A percentile compares a stretch with the other conserved stretches of the same genome.
These are phyloP conservation scores for Panonychus citri DNA, from an alignment of 1,140 invertebrate species.

Conservation along the genomic window DNA sequence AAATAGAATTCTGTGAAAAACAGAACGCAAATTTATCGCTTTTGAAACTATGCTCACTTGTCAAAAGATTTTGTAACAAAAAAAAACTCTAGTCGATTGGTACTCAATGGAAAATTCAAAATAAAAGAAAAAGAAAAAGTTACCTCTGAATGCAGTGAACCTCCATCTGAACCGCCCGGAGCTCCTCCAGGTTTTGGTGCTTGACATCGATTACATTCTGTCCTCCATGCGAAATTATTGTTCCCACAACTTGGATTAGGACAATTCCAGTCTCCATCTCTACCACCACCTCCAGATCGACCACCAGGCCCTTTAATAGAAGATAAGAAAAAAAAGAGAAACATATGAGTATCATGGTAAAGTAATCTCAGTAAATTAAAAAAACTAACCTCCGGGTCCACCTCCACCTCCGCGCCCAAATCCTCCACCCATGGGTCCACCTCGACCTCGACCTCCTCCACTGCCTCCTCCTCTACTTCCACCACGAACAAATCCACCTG, in stretches of 20 bases:
- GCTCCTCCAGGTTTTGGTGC: slow-evolving; percentile 32
- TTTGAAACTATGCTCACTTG: too few relatives aligned
- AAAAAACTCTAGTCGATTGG: too few relatives aligned
- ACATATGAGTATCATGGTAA: not conserved
- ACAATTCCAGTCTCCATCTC: slow-evolving; percentile 53
- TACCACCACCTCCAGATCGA: too few relatives aligned
- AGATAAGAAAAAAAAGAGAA: not conserved
- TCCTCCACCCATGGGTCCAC: slow-evolving; percentile 30
- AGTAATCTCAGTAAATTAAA: too few relatives aligned
- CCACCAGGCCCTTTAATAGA: slow-evolving; percentile 8
- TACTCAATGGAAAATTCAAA: too few relatives aligned
- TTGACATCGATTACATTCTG: slow-evolving; percentile 61
- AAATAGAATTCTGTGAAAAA: too few relatives aligned
- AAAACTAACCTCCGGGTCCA: slow-evolving; percentile 1
- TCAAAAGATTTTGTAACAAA: too few relatives aligned
- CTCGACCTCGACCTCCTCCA: slow-evolving; percentile 33
- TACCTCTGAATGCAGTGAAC: slow-evolving; percentile 5
- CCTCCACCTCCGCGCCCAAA: slow-evolving; percentile 27
- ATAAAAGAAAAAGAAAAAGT: too few relatives aligned
- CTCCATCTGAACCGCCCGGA: slow-evolving; percentile 23
- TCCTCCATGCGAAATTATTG: slow-evolving; percentile 84
- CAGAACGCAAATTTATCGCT: too few relatives aligned
- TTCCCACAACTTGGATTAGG: slow-evolving; percentile 43
- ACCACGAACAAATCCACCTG: slow-evolving; percentile 27
- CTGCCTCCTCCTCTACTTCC: slow-evolving; percentile 38